Evolutionary conservation across 30 jellyfish, hydroid and myxozoan species (phyloP), one percentile per base, ranked within the genome.

Genomic region (Nemopilema nomurai): DNA sequence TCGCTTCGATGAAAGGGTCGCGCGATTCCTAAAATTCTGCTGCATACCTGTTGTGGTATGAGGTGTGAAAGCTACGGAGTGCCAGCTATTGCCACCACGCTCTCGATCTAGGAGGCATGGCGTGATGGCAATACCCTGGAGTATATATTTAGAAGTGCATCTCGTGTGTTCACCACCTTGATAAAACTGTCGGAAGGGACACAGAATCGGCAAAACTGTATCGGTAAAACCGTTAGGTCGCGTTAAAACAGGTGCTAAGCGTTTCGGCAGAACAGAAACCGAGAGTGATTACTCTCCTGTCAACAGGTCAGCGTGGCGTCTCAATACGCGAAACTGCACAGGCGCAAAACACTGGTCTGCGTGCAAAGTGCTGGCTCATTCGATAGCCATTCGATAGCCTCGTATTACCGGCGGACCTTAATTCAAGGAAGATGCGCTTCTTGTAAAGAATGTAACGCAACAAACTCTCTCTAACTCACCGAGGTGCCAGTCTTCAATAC

Each of bases 201-300:
- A 66, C n/a, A 26, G 33, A 19, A 23, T 28, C 81, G 81, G 81
- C 81, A 71, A 70, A 80, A 63, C 69, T 71, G 49, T 28, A 8
- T 71, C 81, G 81, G 81, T 30, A 57, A 71, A 71, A 71, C 70
- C 79, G 88, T 78, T 29, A 78, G 32, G 89, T 25, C 26, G 57
- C 49, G 23, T 52, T 50, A 68, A 28, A 13, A 41, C 65, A 80
- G 89, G 89, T 79, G 89, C 50, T 80, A 80, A 80, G 89, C 89
- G 53, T 19, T 71, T 80, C 81, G 80, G 81, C 63, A 57, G 66
- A 80, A 50, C 63, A 51, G 89, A 28, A 71, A 80, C 30, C 65
- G 49, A 50, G 76, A 80, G n/a, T 80, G 64, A 80, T 80, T 80
- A 80, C 89, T 18, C 20, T 80, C 20, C 89, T 80, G 89, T 80